Base-by-base conservation (phyloP, 2,888 invertebrate genomes). In the Sisyra nigra region DNA sequence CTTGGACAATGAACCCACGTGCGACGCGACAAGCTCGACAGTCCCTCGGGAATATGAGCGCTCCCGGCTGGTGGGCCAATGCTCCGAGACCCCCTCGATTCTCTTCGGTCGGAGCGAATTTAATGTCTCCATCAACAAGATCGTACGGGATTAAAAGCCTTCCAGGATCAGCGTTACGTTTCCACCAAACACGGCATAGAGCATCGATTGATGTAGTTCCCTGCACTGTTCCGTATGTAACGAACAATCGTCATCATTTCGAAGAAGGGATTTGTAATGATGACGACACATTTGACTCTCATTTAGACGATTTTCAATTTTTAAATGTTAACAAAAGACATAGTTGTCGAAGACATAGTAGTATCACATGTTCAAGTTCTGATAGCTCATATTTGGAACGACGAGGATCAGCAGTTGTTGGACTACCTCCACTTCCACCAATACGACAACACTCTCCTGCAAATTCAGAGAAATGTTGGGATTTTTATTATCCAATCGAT, bases 311-410 rank as follows among this genome's bases (percentile, higher is more conserved):
- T 50, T 38, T 46, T 54, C 43, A 50, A 51, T 33, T 46, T 49
- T 42, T 54, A 50, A 42, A 50, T 52, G 42, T 52, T 52, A 37
- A 38, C 9, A 38, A 31, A 31, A 14, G 43, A 41, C 59, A 61
- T 41, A 63, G 66, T 44, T 62, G 71, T 8, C 62, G 85, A 35
- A 72, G 86, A 38, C 71, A 80, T 52, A 85, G 85, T 57, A 85
- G 83, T 49, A 80, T 83, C 54, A 86, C 86, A 24, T 85, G 84
- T 61, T 86, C 85, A 52, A 85, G 85, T 56, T 83, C 84, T 31
- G 85, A 81, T 46, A 84, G 84, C 58, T 84, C 84, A 45, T 86
- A 85, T 57, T 67, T 86, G 56, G 86, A 86, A 59, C 72, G 85
- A 41, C 74, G 86, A 41, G 83, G 81, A 49, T 85, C 85, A 14